These are phyloP conservation scores for Sinopyrophorus schimmeli DNA, from an alignment of 2,888 invertebrate species.

Conservation along the genomic window DNA sequence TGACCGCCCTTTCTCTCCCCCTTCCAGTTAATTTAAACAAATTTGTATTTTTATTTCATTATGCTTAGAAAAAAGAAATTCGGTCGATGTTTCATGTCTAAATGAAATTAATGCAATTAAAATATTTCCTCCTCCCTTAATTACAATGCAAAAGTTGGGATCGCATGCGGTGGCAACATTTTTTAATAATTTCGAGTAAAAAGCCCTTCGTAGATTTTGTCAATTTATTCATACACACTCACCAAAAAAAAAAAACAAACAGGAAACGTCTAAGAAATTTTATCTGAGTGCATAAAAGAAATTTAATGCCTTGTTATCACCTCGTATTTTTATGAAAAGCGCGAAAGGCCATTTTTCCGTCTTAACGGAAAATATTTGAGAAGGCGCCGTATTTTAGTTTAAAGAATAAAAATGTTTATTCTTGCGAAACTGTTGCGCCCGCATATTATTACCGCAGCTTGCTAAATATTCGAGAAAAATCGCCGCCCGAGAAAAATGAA, in stretches of 20 bases:
- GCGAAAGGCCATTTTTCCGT: constrained; percentile 35
- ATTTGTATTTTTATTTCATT: too few species aligned
- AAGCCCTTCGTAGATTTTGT: constrained; percentile 37
- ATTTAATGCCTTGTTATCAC: constrained; percentile 47
- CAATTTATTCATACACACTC: constrained; percentile 50
- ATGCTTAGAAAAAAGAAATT: too few species aligned
- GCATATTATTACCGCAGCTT: too few species aligned
- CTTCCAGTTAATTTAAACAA: too few species aligned
- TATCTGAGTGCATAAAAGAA: constrained; percentile 44
- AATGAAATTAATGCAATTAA: constrained; percentile 17
- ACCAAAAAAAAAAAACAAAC: too few species aligned
- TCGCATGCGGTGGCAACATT: constrained; percentile 10
- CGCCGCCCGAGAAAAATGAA: too few species aligned
- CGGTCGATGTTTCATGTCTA: constrained; percentile 10
- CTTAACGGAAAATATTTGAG: constrained; percentile 22
- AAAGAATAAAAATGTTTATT: constrained; percentile 24
- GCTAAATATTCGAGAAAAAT: too few species aligned
- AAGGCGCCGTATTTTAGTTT: constrained; percentile 18
- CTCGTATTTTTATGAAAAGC: constrained; percentile 46
- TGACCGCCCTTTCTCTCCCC: too few species aligned
- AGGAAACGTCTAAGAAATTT: constrained; percentile 44
- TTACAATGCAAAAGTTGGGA: constrained; percentile 18
- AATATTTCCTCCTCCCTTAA: constrained; percentile 4
- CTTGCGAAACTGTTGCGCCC: too few species aligned
- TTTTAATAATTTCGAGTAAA: constrained; percentile 19